Evolutionary conservation across 1,140 invertebrate genomes (phyloP), one percentile per base, ranked within the genome.

Genomic region (Euwallacea fornicatus): DNA sequence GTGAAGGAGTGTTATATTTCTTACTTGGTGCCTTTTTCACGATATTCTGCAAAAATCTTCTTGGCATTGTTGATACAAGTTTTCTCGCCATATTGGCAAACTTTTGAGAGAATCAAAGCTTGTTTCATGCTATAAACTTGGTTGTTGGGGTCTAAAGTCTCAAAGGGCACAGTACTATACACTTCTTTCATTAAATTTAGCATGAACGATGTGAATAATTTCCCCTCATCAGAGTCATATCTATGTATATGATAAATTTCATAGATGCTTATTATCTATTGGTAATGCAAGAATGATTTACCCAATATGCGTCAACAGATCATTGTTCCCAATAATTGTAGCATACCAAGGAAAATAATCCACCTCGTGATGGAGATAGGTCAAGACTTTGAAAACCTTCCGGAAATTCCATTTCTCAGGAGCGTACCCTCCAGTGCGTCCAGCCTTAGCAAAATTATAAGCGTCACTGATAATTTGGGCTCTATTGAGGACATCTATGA

Each of bases 401-500:
- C 75, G 70, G 21, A 87, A 85, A 7, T 75, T 74, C 4, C 86
- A 81, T 10, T 9, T 11, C n/a, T 43, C 10, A 10, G 15, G 9
- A 15, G 44, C 21, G 54, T 69, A 66, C 0, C 67, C 62, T 10
- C 21, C 53, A 61, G 13, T 60, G 6, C 76, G 65, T 9, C 77
- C 79, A 69, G 84, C 81, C 53, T 85, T 80, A 2, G 85, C 80
- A 73, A 87, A 82, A 77, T 89, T 89, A 44, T 93, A 83, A 3
- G 90, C 83, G 81, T 96, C 94, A 75, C 95, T 91, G 6, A 94
- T 84, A 9, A 95, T 84, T 79, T 93, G 91, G 0, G 91, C 92
- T 77, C 93, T 85, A 80, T 93, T 95, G 0, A 90, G 78, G 60
- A 86, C 86, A 74, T 89, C 85, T 42, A 92, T 90, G 7, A 81